These are phyloP conservation scores for Drosophila birchii DNA, from an alignment of 2,888 invertebrate species.

Conservation along the genomic window DNA sequence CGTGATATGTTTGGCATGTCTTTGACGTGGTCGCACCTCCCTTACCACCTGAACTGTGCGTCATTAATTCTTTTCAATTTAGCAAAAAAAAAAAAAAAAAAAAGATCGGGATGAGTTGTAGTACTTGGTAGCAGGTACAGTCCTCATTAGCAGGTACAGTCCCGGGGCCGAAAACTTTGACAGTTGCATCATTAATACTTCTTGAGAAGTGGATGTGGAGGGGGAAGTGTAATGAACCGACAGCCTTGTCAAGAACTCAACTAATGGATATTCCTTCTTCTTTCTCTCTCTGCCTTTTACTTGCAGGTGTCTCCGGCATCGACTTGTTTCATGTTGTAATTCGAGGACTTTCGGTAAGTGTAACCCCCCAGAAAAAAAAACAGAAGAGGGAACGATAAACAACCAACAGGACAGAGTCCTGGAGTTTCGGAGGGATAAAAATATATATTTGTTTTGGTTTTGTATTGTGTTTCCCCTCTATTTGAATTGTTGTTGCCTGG, in stretches of 20 bases:
- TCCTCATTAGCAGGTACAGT: slow-evolving; percentile 43
- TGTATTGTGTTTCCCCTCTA: not conserved
- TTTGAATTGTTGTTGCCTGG: slow-evolving; percentile 26
- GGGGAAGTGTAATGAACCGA: slow-evolving; percentile 14
- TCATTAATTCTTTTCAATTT: slow-evolving; percentile 57
- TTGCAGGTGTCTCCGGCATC: slow-evolving; percentile 71
- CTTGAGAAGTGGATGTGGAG: not conserved
- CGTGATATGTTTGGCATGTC: slow-evolving; percentile 42
- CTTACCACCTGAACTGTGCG: not conserved
- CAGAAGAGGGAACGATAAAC: slow-evolving; percentile 1
- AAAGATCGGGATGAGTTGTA: not conserved
- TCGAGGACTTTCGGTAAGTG: slow-evolving; percentile 72
- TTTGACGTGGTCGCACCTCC: slow-evolving; percentile 27
- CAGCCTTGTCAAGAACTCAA: slow-evolving; percentile 39
- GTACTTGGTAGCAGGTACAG: not conserved
- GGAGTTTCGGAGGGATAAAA: not conserved
- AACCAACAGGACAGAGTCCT: slow-evolving; percentile 8
- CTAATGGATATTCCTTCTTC: slow-evolving; percentile 29
- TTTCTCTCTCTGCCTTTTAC: not conserved
- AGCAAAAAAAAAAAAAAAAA: too few relatives aligned
- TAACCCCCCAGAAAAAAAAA: not conserved
- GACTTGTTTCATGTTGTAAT: slow-evolving; percentile 78
- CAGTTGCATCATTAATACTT: slow-evolving; percentile 70
- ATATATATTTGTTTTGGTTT: slow-evolving; percentile 15
- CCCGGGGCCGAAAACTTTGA: slow-evolving; percentile 53